These are phyloP conservation scores for Ganaspis brasiliensis DNA, from an alignment of 2,888 invertebrate genomes.

Conservation along the genomic window DNA sequence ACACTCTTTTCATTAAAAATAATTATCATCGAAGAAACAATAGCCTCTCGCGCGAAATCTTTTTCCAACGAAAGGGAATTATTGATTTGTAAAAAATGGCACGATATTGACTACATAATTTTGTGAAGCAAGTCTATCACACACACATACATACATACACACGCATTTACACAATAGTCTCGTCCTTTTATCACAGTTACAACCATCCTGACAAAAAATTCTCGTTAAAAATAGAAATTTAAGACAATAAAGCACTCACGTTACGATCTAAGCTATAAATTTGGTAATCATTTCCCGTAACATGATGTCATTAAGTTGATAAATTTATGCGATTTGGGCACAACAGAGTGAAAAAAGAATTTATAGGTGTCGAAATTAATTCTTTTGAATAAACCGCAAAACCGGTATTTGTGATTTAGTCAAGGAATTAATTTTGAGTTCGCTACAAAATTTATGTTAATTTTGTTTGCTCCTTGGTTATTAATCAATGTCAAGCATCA, in stretches of 20 bases:
- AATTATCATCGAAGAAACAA: neutral
- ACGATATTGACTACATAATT: constrained; percentile 44
- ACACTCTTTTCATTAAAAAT: neutral
- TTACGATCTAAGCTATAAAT: constrained; percentile 27
- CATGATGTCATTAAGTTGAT: constrained; percentile 12
- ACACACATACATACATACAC: neutral
- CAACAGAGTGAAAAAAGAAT: constrained; percentile 2
- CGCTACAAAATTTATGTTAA: neutral
- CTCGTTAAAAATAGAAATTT: constrained; percentile 29
- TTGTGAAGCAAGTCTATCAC: constrained; percentile 28
- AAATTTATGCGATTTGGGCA: constrained; percentile 1
- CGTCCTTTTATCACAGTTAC: constrained; percentile 40
- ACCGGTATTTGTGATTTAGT: constrained; percentile 4
- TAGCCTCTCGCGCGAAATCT: constrained; percentile 9
- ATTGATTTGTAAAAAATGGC: constrained; percentile 40
- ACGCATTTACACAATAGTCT: constrained; percentile 21
- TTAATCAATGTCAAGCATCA: constrained; percentile 7
- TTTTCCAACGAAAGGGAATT: constrained; percentile 7
- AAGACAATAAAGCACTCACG: constrained; percentile 26
- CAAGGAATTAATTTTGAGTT: constrained; percentile 4
- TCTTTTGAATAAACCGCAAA: constrained; percentile 29
- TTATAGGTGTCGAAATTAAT: constrained; percentile 33
- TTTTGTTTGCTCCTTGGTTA: neutral
- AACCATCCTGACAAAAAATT: constrained; percentile 10
- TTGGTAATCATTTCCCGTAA: constrained; percentile 30